Base-by-base conservation (phyloP, 2,113 vertebrate species). In the Clarias batrachus region DNA sequence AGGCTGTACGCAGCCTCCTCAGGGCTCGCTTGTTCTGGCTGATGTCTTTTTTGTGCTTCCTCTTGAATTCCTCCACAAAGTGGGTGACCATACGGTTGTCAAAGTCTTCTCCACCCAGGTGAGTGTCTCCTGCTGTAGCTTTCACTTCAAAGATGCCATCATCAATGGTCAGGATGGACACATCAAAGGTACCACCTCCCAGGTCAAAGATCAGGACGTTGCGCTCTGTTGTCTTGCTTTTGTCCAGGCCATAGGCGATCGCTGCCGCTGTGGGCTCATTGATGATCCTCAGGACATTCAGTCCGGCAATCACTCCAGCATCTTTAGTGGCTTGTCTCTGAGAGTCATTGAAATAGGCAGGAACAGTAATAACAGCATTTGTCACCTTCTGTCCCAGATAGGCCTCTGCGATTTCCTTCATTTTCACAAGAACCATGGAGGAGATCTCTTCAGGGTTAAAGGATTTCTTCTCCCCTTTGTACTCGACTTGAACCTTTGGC, bases 1-100 rank as follows among this genome's bases (percentile, higher is more conserved):
- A 97, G 0, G 97, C 97, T 0, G 97, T 97, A 41, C 95, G 96
- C 6, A 98, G 96, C 2, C 96, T 96, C 1, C 96, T 95, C 60
- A 97, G 93, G 0, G 96, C 95, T 56, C 96, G 92, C 91, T 98
- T 97, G 92, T 97, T 97, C 88, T 97, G 96, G 0, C 94, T 96
- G 89, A 97, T 97, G 91, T 97, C 96, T 74, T 97, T 97, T 95
- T 96, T 97, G 91, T 97, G 95, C 83, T 98, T 98, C 78, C 96
- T 95, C 83, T 97, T 97, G 92, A 98, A 97, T n/a, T 98, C 97
- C 0, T 96, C 96, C 0, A 97, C 95, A 88, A 97, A 97, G 92
- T 97, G 96, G 90, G 96, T 97, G 81, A 96, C 96, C 96, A 97
- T 95, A 48, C 96, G 92, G 91, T 97, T 97, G 89, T 97, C 96